Evolutionary conservation across 2,797 vertebrate species (phyloP).

Genomic region (Percopsis omiscomaycus): DNA sequence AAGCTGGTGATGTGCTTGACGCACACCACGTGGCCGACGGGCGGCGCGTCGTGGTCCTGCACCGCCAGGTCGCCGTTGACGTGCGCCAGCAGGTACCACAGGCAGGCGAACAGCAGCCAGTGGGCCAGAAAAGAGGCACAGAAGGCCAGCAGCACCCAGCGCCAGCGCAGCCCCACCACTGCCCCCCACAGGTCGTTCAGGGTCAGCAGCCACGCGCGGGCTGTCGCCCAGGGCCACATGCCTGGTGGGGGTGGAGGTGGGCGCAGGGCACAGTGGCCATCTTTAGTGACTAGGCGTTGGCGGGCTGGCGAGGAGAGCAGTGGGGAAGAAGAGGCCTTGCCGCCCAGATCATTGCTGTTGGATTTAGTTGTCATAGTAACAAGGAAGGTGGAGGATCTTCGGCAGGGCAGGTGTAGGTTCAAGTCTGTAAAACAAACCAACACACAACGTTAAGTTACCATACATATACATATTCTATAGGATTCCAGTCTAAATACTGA

Average conservation of each 20-base stretch:
- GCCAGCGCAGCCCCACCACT: conserved; percentile 93
- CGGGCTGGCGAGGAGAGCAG: conserved; percentile 77
- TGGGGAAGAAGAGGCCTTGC: conserved; percentile 80
- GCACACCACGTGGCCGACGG: conserved; percentile 91
- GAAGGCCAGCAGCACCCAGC: conserved; percentile 95
- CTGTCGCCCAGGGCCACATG: conserved; percentile 56
- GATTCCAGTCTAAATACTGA: too few relatives aligned
- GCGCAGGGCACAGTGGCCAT: conserved; percentile 84
- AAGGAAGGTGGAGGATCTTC: conserved; percentile 17
- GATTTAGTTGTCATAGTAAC: conserved; percentile 74
- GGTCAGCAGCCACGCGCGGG: conserved; percentile 79
- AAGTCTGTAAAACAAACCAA: neutral
- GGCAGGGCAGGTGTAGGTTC: conserved; percentile 19
- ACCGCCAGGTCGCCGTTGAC: conserved; percentile 92
- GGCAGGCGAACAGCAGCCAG: conserved; percentile 94
- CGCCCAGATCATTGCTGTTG: conserved; percentile 63
- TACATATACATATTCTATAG: too few relatives aligned
- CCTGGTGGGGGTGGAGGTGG: conserved; percentile 57
- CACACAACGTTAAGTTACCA: too few relatives aligned
- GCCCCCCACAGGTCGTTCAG: conserved; percentile 91
- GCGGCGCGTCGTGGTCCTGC: conserved; percentile 84
- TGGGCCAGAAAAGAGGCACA: conserved; percentile 90
- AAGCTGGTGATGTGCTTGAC: conserved; percentile 96
- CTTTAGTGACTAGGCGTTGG: conserved; percentile 90
- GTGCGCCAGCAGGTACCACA: conserved; percentile 95